Evolutionary conservation across 2,888 invertebrate genomes (phyloP).

Genomic region (Hirtodrosophila confusa): DNA sequence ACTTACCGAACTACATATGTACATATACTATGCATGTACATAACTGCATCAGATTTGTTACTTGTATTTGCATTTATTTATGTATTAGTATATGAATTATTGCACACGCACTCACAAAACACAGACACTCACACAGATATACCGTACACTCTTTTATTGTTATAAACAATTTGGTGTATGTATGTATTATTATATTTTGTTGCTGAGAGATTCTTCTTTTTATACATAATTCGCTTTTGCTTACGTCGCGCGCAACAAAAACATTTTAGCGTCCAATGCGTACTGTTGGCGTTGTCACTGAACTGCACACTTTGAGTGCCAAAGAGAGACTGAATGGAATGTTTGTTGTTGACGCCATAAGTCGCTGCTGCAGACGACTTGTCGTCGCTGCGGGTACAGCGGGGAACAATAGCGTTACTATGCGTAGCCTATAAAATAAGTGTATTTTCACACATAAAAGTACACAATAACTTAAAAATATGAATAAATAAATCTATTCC

Average conservation of each 20-base stretch:
- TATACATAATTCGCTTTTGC: conserved; percentile 34
- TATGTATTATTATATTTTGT: conserved; percentile 31
- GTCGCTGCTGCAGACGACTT: conserved; percentile 28
- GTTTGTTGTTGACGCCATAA: conserved; percentile 34
- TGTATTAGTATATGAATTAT: conserved; percentile 10
- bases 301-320: conserved; percentile 62
- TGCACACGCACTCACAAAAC: conserved; percentile 43
- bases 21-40: too few species aligned
- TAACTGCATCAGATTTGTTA: conserved; percentile 22
- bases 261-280: conserved; percentile 33
- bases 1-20: conserved; percentile 38
- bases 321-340: conserved; percentile 57
- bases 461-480: not conserved
- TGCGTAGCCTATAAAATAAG: not conserved
- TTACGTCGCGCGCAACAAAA: conserved; percentile 55
- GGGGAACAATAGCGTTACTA: conserved; percentile 2
- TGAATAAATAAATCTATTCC: not conserved
- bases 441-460: not conserved
- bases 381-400: conserved; percentile 3
- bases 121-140: conserved; percentile 30
- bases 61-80: conserved; percentile 31
- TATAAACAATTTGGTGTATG: conserved; percentile 43
- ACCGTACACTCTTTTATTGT: conserved; percentile 30
- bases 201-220: conserved; percentile 34
- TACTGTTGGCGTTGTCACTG: conserved; percentile 18